These are phyloP conservation scores for Sternotherus odoratus DNA, from an alignment of 2,797 vertebrate species.

Conservation along the genomic window DNA sequence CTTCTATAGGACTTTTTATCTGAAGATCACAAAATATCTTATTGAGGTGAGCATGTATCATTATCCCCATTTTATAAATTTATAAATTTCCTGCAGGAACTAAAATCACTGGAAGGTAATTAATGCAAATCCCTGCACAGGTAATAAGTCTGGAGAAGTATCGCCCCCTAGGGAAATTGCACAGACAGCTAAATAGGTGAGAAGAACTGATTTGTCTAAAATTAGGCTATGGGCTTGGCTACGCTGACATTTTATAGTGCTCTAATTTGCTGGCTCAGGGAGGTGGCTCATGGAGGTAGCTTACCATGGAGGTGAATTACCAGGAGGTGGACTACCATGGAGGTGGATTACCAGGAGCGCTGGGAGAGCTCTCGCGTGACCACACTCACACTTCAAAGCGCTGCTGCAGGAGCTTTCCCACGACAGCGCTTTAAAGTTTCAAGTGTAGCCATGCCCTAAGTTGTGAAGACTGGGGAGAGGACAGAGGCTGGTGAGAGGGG, in stretches of 20 bases:
- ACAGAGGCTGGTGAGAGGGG: neutral
- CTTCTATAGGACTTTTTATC: neutral
- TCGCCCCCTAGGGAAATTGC: neutral
- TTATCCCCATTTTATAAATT: accelerated
- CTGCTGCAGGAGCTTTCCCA: too few species aligned
- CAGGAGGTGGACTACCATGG: too few species aligned
- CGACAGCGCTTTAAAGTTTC: too few species aligned
- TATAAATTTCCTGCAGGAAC: neutral
- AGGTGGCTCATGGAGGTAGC: too few species aligned
- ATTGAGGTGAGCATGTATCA: neutral
- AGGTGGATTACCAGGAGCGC: too few species aligned
- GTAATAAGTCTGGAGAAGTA: neutral
- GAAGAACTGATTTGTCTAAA: neutral
- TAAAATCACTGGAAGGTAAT: neutral
- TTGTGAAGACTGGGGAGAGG: neutral
- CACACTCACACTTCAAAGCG: too few species aligned
- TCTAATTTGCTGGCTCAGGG: too few species aligned
- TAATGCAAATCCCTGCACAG: neutral
- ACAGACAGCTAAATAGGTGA: neutral
- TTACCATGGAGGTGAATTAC: too few species aligned
- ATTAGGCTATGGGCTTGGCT: neutral
- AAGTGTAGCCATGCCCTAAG: too few species aligned
- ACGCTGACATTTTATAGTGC: too few species aligned
- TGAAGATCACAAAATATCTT: accelerated
- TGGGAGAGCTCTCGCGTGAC: too few species aligned